Conservation (phyloP, 2,113 vertebrate species). For the Larimichthys crocea region DNA sequence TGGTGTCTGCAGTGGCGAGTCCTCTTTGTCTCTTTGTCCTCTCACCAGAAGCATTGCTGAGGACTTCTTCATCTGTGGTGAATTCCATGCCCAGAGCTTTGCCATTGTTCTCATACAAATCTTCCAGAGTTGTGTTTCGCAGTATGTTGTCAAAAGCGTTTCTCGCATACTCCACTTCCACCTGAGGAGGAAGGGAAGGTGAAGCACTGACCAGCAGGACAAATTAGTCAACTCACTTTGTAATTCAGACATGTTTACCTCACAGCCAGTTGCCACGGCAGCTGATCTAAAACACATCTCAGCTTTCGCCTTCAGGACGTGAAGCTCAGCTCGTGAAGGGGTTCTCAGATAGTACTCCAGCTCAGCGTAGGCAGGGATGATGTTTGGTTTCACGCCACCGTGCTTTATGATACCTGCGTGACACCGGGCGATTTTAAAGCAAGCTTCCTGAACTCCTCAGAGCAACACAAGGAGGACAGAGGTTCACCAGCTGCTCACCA, state of each 20-base stretch:
- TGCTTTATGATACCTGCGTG: slow-evolving; percentile 90
- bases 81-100: slow-evolving; percentile 88
- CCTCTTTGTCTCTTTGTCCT: neutral
- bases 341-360: slow-evolving; percentile 90
- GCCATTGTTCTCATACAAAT: slow-evolving; percentile 86
- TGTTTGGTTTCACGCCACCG: slow-evolving; percentile 91
- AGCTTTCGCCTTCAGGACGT: slow-evolving; percentile 85
- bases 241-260: slow-evolving; percentile 73
- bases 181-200: slow-evolving; percentile 69
- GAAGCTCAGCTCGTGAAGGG: slow-evolving; percentile 86
- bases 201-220: too few relatives aligned
- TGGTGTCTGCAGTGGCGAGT: too few relatives aligned
- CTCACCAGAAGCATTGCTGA: slow-evolving; percentile 81
- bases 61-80: slow-evolving; percentile 82
- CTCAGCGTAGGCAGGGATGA: slow-evolving; percentile 91
- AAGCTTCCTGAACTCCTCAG: neutral
- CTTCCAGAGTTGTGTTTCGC: slow-evolving; percentile 85
- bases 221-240: neutral
- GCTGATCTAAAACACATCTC: slow-evolving; percentile 90
- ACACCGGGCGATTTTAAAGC: neutral
- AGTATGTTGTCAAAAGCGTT: slow-evolving; percentile 89
- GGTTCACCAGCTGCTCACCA: slow-evolving; percentile 76
- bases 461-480: neutral
- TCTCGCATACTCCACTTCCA: slow-evolving; percentile 83
- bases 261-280: slow-evolving; percentile 89